phyloP scores from a whole-genome alignment of 2,113 vertebrate genomes.

The Cephalopterus ornatus region DNA sequence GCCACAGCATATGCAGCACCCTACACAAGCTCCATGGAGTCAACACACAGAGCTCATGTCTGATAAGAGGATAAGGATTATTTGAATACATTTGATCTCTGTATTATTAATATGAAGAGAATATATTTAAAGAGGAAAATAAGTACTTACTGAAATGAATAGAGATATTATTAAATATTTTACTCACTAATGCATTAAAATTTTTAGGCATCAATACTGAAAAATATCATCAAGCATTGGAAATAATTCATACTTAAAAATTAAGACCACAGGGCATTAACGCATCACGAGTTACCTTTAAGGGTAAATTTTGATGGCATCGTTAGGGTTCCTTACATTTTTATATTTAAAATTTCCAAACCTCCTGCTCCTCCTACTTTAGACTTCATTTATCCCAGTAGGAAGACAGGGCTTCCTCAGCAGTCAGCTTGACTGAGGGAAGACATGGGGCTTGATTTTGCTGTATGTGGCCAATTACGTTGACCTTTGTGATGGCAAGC shows the following conservation, averaged over 20 bases:
- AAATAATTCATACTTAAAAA: conserved; percentile 36
- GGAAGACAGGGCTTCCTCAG: conserved; percentile 71
- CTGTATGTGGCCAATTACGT: conserved; percentile 83
- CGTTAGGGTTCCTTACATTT: conserved; percentile 69
- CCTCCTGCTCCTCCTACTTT: conserved; percentile 67
- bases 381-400: conserved; percentile 76
- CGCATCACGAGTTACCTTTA: conserved; percentile 55
- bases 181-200: neutral
- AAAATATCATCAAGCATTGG: conserved; percentile 18
- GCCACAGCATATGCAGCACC: neutral
- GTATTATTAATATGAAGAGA: neutral
- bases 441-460: conserved; percentile 75
- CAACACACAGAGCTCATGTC: accelerated
- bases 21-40: neutral
- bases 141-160: neutral
- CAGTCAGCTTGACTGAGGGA: conserved; percentile 64
- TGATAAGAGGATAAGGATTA: neutral
- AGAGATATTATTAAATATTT: neutral
- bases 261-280: neutral
- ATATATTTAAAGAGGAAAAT: neutral
- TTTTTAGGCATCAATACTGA: neutral
- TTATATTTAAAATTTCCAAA: conserved; percentile 70
- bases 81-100: neutral
- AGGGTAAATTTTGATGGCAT: conserved; percentile 64
- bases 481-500: conserved; percentile 80